phyloP scores from a whole-genome alignment of 1,140 invertebrate species.

The Akabosia matsudoensis region DNA sequence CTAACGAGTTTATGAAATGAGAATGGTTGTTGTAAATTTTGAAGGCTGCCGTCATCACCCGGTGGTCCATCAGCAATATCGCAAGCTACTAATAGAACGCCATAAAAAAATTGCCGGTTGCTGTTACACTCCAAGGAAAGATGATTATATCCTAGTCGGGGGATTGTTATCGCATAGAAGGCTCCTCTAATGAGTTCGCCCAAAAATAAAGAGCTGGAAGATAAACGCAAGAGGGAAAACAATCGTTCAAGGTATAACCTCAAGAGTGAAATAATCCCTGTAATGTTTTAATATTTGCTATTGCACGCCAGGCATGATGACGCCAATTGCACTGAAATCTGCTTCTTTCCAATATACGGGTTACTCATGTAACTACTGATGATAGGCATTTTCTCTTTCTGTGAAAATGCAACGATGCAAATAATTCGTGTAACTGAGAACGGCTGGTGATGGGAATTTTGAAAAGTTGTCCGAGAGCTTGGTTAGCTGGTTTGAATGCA shows the following conservation, averaged over 20 bases:
- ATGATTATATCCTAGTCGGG: neutral
- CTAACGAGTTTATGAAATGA: neutral
- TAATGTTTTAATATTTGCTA: no score
- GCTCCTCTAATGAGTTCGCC: no score
- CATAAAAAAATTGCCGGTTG: neutral
- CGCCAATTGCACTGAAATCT: no score
- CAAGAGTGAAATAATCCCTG: no score
- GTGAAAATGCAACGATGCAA: neutral
- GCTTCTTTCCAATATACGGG: no score
- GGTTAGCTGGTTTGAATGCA: no score
- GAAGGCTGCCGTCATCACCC: neutral
- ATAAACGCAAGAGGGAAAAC: no score
- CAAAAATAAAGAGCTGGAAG: no score
- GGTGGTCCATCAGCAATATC: neutral
- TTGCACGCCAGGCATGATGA: no score
- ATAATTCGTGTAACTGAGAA: neutral
- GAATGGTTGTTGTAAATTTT: neutral
- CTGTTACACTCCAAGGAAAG: neutral
- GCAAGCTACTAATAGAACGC: neutral
- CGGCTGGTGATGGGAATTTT: neutral
- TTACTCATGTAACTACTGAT: neutral
- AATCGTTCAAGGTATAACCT: no score
- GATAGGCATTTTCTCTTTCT: neutral
- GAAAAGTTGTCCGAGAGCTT: no score
- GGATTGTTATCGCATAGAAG: no score